These are phyloP conservation scores for Bolborhynchus lineola DNA, from an alignment of 2,113 vertebrate species.

Conservation along the genomic window DNA sequence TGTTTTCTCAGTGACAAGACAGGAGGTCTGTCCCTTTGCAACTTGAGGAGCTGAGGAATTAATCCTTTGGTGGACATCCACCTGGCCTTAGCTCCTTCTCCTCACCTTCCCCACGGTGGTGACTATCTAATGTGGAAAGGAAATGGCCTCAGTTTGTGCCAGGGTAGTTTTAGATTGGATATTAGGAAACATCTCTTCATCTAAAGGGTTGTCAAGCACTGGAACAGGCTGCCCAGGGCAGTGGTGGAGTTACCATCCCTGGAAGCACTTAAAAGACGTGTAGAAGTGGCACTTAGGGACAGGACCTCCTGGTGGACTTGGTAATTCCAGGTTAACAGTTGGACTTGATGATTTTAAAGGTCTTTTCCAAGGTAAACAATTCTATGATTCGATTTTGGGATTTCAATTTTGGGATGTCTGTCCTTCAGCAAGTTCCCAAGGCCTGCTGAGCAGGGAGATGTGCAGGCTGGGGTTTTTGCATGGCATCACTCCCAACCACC, in stretches of 20 bases:
- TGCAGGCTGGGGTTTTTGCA: neutral
- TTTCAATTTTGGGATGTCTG: neutral
- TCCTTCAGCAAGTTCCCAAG: neutral
- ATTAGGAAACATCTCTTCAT: neutral
- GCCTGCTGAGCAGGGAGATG: neutral
- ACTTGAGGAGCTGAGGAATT: neutral
- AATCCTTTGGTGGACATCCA: neutral
- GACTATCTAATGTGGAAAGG: neutral
- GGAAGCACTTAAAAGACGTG: neutral
- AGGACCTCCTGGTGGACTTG: neutral
- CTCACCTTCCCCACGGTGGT: neutral
- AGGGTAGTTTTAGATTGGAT: neutral
- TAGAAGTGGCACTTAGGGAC: neutral
- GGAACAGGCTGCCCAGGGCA: neutral
- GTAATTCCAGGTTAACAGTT: neutral
- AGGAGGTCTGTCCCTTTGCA: neutral
- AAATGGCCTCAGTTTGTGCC: neutral
- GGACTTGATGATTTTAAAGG: neutral
- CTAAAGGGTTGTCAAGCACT: neutral
- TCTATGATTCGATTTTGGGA: neutral
- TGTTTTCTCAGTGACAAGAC: neutral
- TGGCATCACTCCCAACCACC: neutral
- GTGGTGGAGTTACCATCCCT: neutral
- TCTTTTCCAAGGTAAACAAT: neutral
- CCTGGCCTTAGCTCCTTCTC: neutral